Evolutionary conservation across 2,113 vertebrate genomes (phyloP).

Genomic region (Delphinapterus leucas): DNA sequence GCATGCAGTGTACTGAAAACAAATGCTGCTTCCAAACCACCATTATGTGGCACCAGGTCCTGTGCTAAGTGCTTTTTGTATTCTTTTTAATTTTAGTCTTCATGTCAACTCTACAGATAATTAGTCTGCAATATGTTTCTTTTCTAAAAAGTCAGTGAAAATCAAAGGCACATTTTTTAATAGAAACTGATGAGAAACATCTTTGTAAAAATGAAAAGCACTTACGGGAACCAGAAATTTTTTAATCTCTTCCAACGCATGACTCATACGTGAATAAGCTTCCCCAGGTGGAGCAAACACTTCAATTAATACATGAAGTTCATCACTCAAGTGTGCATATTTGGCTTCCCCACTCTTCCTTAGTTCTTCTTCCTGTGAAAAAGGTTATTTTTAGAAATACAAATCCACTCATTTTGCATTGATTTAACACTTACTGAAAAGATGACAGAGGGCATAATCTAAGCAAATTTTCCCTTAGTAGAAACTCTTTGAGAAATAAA

Average conservation of each 20-base stretch:
- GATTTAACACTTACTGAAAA: conserved; percentile 71
- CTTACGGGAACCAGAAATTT: conserved; percentile 99
- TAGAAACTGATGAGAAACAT: conserved; percentile 12
- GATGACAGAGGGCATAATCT: conserved; percentile 62
- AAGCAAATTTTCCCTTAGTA: conserved; percentile 64
- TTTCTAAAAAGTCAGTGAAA: neutral
- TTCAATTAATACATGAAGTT: conserved; percentile 99
- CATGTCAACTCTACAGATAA: neutral
- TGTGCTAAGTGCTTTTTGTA: neutral
- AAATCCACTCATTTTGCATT: conserved; percentile 68
- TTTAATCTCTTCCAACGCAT: conserved; percentile 98
- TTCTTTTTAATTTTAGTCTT: neutral
- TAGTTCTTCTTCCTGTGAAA: conserved; percentile 95
- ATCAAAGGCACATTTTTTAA: conserved; percentile 25
- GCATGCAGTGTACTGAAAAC: neutral
- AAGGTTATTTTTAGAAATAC: conserved; percentile 76
- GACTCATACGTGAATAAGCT: conserved; percentile 99
- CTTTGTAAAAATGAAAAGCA: conserved; percentile 71
- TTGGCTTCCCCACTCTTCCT: conserved; percentile 98
- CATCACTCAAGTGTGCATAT: conserved; percentile 96
- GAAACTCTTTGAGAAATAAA: conserved; percentile 72
- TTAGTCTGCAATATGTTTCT: neutral
- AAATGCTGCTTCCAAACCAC: neutral
- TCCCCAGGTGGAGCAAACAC: conserved; percentile 99
- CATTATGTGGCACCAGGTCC: neutral